These are phyloP conservation scores for Meloidogyne floridensis DNA, from an alignment of 1,140 invertebrate species.

Conservation along the genomic window DNA sequence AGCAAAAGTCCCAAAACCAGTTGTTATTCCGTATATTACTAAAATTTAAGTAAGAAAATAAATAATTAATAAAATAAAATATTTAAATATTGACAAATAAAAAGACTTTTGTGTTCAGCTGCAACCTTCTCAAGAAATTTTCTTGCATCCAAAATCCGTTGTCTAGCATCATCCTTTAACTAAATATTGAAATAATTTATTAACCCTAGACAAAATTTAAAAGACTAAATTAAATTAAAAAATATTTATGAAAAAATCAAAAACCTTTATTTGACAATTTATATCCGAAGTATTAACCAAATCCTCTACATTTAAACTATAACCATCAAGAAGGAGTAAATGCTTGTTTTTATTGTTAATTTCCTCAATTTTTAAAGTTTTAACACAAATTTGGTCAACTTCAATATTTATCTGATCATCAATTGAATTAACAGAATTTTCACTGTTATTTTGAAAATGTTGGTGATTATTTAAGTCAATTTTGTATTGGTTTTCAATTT, in stretches of 20 bases:
- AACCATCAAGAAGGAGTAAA: background rate
- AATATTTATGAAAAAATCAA: background rate
- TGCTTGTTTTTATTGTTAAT: background rate
- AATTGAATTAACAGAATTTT: background rate
- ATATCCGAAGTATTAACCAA: background rate
- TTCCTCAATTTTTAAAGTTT: background rate
- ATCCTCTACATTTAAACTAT: background rate
- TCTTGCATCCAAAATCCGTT: constrained; percentile 53
- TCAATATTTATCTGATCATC: background rate
- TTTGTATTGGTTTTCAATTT: background rate
- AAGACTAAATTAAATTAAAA: background rate
- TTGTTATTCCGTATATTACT: constrained; percentile 76
- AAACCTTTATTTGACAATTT: background rate
- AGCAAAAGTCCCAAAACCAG: constrained; percentile 79
- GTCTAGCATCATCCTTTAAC: constrained; percentile 47
- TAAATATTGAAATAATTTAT: constrained; percentile 33
- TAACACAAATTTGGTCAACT: background rate
- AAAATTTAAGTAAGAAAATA: constrained; percentile 19
- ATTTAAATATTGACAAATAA: background rate
- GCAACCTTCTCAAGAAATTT: constrained; percentile 59
- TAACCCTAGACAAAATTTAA: no score
- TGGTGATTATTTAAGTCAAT: background rate
- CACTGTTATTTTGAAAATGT: background rate
- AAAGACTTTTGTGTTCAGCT: constrained; percentile 56
- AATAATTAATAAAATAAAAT: constrained; percentile 39